These are phyloP conservation scores for Luscinia luscinia DNA, from an alignment of 2,797 vertebrate species.

Conservation along the genomic window DNA sequence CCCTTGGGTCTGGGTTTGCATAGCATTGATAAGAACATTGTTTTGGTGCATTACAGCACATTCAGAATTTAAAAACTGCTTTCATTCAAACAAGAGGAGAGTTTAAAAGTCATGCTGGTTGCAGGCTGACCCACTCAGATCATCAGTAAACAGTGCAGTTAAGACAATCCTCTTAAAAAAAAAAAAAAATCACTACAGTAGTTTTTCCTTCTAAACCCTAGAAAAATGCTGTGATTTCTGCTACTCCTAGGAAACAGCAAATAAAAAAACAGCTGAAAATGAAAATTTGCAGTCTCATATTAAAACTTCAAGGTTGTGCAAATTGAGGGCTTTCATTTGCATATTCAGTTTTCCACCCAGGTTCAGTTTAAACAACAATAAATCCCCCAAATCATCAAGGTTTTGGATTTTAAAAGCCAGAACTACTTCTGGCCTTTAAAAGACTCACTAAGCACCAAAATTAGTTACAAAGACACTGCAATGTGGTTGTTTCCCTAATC, in stretches of 20 bases:
- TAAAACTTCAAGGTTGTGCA: not conserved
- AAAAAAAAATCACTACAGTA: not conserved
- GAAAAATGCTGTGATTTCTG: not conserved
- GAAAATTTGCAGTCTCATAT: not conserved
- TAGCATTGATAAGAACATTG: not conserved
- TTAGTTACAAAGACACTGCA: not conserved
- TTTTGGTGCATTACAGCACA: not conserved
- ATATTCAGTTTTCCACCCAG: accelerated
- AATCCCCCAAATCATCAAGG: not conserved
- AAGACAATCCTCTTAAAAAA: not conserved
- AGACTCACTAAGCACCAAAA: not conserved
- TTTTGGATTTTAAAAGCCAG: not conserved
- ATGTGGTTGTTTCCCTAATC: not conserved
- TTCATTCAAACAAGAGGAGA: not conserved
- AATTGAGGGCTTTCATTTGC: not conserved
- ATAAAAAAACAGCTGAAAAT: not conserved
- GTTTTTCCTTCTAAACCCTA: not conserved
- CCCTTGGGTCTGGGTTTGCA: not conserved
- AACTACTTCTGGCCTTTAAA: not conserved
- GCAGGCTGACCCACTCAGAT: not conserved
- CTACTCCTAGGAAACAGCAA: not conserved
- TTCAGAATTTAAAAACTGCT: not conserved
- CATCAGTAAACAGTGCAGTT: not conserved
- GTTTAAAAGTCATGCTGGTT: not conserved
- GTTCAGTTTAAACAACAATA: not conserved